A percentile compares a stretch with the other conserved stretches of the same genome.
Evolutionary conservation across 2,888 invertebrate genomes (phyloP).

Genomic region (Syrista parreyssii): DNA sequence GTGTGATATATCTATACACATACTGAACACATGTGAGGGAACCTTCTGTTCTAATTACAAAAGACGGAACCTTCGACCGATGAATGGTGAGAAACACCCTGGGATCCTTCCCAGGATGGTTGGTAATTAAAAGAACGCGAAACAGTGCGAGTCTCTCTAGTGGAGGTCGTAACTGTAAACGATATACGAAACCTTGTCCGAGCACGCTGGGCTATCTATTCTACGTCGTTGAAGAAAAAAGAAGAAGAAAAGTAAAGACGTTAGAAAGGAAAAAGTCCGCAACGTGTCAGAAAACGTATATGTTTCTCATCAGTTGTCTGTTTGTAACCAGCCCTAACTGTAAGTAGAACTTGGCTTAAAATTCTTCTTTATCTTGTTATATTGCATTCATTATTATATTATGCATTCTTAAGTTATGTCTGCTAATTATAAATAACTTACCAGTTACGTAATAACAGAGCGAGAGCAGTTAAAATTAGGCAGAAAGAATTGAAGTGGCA

Average conservation of each 20-base stretch:
- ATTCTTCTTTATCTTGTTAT: neutral
- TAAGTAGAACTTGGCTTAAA: neutral
- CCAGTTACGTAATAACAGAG: conserved; percentile 31
- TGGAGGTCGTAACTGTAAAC: neutral
- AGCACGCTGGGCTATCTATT: neutral
- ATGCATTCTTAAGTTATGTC: no score
- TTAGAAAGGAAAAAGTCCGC: neutral
- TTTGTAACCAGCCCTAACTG: neutral
- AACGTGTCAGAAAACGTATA: neutral
- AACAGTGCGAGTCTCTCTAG: neutral
- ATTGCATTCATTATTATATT: neutral
- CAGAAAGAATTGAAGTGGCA: conserved; percentile 26
- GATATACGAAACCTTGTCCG: neutral
- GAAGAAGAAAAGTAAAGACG: neutral
- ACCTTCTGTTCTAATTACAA: conserved; percentile 10
- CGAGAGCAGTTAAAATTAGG: conserved; percentile 30
- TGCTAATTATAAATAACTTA: neutral
- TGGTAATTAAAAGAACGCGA: conserved; percentile 15
- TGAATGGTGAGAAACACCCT: conserved; percentile 43
- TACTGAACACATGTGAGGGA: neutral
- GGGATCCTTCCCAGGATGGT: conserved; percentile 45
- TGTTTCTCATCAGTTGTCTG: neutral
- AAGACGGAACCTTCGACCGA: conserved; percentile 5
- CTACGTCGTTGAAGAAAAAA: neutral
- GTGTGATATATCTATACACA: neutral